phyloP scores from a whole-genome alignment of 2,888 invertebrate species.

The Ectobius pallidus region DNA sequence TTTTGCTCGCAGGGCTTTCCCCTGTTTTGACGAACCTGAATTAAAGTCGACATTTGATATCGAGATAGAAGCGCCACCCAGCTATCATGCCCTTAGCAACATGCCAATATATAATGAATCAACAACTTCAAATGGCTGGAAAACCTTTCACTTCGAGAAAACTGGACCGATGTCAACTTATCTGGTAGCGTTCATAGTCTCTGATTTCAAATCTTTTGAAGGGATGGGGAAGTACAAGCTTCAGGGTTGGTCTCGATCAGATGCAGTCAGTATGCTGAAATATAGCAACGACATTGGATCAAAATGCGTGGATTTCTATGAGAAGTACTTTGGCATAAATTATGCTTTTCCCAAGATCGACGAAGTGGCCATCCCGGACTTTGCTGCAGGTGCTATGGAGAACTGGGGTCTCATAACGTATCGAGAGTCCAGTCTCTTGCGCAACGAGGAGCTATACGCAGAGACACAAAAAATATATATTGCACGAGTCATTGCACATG shows the following conservation, averaged over 20 bases:
- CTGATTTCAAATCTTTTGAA: constrained; percentile 27
- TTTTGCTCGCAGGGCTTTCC: constrained; percentile 53
- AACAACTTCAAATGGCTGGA: too few species aligned
- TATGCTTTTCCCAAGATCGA: constrained; percentile 76
- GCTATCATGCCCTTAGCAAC: constrained; percentile 1
- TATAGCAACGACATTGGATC: constrained; percentile 58
- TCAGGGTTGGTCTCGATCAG: constrained; percentile 54
- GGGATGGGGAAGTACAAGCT: constrained; percentile 48
- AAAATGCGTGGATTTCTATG: constrained; percentile 59
- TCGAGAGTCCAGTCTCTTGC: constrained; percentile 68
- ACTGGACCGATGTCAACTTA: constrained; percentile 65
- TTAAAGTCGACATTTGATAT: constrained; percentile 46
- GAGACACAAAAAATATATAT: constrained; percentile 48
- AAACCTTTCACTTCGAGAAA: too few species aligned
- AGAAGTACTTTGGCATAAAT: constrained; percentile 57
- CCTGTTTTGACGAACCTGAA: constrained; percentile 55
- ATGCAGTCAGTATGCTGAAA: constrained; percentile 55
- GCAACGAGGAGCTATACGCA: constrained; percentile 53
- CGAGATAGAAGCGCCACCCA: background rate
- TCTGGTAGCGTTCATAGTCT: constrained; percentile 33
- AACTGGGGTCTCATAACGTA: constrained; percentile 91
- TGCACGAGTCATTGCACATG: constrained; percentile 60
- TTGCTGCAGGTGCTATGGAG: constrained; percentile 87
- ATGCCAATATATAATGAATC: background rate
- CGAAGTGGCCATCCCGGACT: constrained; percentile 83